Evolutionary conservation across 2,888 invertebrate genomes (phyloP).

Genomic region (Diploptera punctata): DNA sequence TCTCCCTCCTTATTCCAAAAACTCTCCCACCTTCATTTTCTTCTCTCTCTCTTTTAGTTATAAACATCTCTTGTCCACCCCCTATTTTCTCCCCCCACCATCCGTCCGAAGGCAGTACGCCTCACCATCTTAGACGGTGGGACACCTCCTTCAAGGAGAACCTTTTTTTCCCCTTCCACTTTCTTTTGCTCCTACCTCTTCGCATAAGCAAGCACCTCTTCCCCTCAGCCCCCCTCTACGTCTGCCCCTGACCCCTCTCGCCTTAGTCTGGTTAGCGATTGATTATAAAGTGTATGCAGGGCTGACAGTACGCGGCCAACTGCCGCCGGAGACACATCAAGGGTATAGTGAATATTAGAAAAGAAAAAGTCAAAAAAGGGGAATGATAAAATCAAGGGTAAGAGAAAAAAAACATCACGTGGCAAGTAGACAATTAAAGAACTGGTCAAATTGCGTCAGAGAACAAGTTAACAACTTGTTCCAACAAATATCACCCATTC

Average conservation of each 20-base stretch:
- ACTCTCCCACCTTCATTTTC: not conserved
- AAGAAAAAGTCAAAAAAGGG: conserved; percentile 1
- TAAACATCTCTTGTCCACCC: conserved; percentile 20
- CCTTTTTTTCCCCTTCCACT: conserved; percentile 1
- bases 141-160: conserved; percentile 25
- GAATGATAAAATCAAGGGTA: not conserved
- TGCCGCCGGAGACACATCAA: conserved; percentile 36
- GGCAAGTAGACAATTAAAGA: not conserved
- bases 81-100: no score
- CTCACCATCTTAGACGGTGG: not conserved
- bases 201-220: conserved; percentile 39
- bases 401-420: not conserved
- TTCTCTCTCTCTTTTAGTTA: conserved; percentile 34
- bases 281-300: conserved; percentile 45
- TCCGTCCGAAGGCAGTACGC: not conserved
- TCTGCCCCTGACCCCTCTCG: conserved; percentile 20
- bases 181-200: conserved; percentile 22
- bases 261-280: conserved; percentile 40
- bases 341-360: conserved; percentile 1
- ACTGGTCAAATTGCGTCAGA: no score
- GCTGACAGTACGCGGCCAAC: conserved; percentile 40
- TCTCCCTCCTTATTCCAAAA: not conserved
- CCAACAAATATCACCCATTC: no score
- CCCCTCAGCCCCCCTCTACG: conserved; percentile 29
- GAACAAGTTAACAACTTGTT: no score